Conservation (phyloP, 2,888 invertebrate species). For the Drosophila nr. perissopoda region DNA sequence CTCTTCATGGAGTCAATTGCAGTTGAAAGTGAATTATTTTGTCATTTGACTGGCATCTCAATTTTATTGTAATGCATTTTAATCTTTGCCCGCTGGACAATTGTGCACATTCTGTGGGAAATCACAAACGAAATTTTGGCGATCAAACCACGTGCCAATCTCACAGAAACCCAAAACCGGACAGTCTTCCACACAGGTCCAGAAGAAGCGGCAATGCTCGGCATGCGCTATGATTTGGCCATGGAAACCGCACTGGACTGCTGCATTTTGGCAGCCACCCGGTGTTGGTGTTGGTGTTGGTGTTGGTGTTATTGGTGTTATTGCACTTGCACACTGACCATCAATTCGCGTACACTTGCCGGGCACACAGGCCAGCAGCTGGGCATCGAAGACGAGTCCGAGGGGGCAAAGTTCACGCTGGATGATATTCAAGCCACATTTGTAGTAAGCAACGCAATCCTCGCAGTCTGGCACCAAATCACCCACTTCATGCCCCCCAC, state of each 20-base stretch:
- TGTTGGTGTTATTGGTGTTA: background rate
- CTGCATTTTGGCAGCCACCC: constrained; percentile 21
- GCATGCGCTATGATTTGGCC: constrained; percentile 58
- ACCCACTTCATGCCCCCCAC: constrained; percentile 43
- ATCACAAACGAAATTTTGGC: constrained; percentile 49
- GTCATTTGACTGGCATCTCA: constrained; percentile 27
- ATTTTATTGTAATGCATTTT: constrained; percentile 18
- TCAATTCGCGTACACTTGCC: constrained; percentile 62
- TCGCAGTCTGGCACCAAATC: constrained; percentile 54
- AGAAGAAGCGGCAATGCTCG: constrained; percentile 61
- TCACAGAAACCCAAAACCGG: constrained; percentile 61
- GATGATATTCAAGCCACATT: constrained; percentile 28
- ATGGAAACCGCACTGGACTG: constrained; percentile 43
- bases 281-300: background rate
- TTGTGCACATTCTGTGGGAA: constrained; percentile 52
- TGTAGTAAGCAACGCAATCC: constrained; percentile 58
- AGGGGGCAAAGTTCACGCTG: constrained; percentile 25
- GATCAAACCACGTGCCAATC: constrained; percentile 64
- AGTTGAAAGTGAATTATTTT: constrained; percentile 41
- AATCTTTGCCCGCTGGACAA: constrained; percentile 57
- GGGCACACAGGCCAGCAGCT: constrained; percentile 30
- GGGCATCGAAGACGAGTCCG: constrained; percentile 31
- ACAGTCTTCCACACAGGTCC: constrained; percentile 56
- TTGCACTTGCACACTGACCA: constrained; percentile 5
- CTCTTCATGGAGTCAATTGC: constrained; percentile 63